These are phyloP conservation scores for human DNA, from an alignment of 2,113 vertebrate genomes.

Conservation along the genomic window GRCh38 chr1:119550501-119551000, in stretches of 20 bases:
- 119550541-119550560: not conserved
- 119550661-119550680: not conserved
- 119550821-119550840: not conserved
- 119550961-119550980: not conserved
- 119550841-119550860: not conserved
- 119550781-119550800: not conserved
- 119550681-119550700: not conserved
- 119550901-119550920: not conserved
- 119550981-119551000: not conserved
- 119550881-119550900: not conserved
- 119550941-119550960: not conserved
- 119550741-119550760: not conserved
- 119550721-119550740: not conserved
- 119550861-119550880: not conserved
- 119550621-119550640: not conserved
- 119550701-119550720: not conserved
- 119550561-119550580: not conserved
- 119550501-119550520: not conserved
- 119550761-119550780: not conserved
- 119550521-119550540: not conserved
- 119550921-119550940: not conserved
- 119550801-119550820: not conserved
- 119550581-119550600: not conserved
- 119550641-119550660: not conserved
- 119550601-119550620: not conserved